A percentile compares a stretch with the other conserved stretches of the same genome.
Evolutionary conservation across 2,113 vertebrate species (phyloP).

Genomic region (Balaeniceps rex): DNA sequence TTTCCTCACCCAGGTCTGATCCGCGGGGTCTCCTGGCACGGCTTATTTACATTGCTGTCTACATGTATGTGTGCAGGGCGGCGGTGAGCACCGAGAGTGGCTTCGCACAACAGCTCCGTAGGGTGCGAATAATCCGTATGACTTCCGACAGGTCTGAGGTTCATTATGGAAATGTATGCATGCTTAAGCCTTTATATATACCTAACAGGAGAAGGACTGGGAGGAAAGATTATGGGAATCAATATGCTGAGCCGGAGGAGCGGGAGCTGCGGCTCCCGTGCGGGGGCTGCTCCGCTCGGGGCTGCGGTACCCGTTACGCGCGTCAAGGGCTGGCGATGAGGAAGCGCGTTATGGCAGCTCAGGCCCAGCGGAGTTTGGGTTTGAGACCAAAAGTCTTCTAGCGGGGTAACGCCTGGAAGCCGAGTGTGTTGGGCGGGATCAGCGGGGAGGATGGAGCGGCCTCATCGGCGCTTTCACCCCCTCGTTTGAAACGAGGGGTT

Average conservation of each 20-base stretch:
- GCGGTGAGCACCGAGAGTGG: rapidly evolving
- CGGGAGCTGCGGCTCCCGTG: neutral
- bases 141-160: neutral
- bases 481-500: neutral
- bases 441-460: neutral
- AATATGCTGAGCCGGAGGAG: neutral
- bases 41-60: neutral
- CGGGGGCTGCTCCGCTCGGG: neutral
- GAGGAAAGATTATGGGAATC: neutral
- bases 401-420: neutral
- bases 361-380: neutral
- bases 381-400: neutral
- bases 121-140: neutral
- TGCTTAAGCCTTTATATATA: constrained; percentile 16
- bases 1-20: neutral
- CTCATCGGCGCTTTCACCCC: rapidly evolving
- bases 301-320: neutral
- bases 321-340: neutral
- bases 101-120: neutral
- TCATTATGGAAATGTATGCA: constrained; percentile 33
- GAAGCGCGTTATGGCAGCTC: neutral
- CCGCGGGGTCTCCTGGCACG: neutral
- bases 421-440: neutral
- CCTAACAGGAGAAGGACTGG: neutral
- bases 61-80: rapidly evolving